Evolutionary conservation across 2,888 invertebrate species (phyloP).

Genomic region (Dyspetes luteomarginatus): DNA sequence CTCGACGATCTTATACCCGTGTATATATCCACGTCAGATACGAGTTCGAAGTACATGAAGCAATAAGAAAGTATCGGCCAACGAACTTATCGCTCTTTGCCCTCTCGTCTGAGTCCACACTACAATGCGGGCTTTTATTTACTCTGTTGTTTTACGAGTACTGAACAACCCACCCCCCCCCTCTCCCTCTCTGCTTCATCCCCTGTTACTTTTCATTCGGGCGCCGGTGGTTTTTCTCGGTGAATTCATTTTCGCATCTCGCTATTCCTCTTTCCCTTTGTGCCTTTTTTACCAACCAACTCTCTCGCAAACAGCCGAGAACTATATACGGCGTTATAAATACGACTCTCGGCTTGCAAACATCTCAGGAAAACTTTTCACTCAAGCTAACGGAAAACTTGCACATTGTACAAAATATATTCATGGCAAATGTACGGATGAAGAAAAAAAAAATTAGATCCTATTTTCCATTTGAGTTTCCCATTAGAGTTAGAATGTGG

Average conservation of each 20-base stretch:
- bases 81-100: conserved; percentile 43
- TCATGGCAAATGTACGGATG: not conserved
- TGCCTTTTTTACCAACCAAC: not conserved
- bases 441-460: not conserved
- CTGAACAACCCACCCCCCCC: not conserved
- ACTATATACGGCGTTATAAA: conserved; percentile 43
- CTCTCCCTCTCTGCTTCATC: not conserved
- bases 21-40: conserved; percentile 17
- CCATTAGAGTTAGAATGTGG: not conserved
- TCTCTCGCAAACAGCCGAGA: conserved; percentile 37
- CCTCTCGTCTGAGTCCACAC: conserved; percentile 1
- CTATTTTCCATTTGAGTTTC: not conserved
- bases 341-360: conserved; percentile 27
- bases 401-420: conserved; percentile 28
- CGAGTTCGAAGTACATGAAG: conserved; percentile 31
- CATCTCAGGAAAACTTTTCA: conserved; percentile 42
- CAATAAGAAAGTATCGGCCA: conserved; percentile 52
- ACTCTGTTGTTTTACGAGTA: not conserved
- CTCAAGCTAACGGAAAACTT: conserved; percentile 19
- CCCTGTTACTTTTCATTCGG: conserved; percentile 48
- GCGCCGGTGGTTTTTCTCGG: conserved; percentile 19
- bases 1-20: not conserved
- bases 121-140: not conserved
- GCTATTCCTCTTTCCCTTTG: conserved; percentile 19
- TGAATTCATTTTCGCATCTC: conserved; percentile 40